A percentile compares a stretch with the other conserved stretches of the same genome.
Conservation (phyloP, 2,113 vertebrate genomes). For the Mystacornis crossleyi region DNA sequence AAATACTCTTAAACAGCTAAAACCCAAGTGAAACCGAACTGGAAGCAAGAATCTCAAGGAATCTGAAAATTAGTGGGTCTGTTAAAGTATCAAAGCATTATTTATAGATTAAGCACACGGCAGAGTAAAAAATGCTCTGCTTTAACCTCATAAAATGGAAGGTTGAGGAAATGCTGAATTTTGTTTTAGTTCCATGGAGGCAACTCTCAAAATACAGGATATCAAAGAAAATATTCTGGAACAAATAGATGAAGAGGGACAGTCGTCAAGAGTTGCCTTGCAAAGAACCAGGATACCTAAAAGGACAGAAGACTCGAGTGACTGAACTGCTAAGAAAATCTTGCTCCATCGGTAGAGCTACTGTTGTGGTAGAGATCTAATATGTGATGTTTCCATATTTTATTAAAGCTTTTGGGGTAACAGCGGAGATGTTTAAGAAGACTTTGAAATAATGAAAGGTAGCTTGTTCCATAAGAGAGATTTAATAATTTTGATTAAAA, state of each 20-base stretch:
- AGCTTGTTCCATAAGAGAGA: background rate
- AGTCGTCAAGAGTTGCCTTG: background rate
- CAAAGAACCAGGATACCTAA: slow-evolving; percentile 4
- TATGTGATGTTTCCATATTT: background rate
- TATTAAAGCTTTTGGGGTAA: background rate
- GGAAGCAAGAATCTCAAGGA: background rate
- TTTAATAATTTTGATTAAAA: background rate
- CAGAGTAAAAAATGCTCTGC: background rate
- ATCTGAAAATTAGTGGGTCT: background rate
- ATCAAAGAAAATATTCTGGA: slow-evolving; percentile 1
- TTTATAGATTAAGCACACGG: background rate
- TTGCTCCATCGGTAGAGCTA: background rate
- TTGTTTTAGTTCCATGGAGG: background rate
- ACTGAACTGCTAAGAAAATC: background rate
- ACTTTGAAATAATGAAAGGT: background rate
- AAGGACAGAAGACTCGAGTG: slow-evolving; percentile 32
- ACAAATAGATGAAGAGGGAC: slow-evolving; percentile 18
- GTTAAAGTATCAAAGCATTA: background rate
- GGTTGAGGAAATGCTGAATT: background rate
- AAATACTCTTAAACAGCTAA: background rate
- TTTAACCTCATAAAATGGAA: background rate
- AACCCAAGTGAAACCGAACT: background rate
- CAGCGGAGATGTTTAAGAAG: background rate
- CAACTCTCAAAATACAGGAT: background rate
- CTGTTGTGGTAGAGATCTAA: background rate